phyloP scores from a whole-genome alignment of 2,113 vertebrate species.

The Pampusana beccarii region DNA sequence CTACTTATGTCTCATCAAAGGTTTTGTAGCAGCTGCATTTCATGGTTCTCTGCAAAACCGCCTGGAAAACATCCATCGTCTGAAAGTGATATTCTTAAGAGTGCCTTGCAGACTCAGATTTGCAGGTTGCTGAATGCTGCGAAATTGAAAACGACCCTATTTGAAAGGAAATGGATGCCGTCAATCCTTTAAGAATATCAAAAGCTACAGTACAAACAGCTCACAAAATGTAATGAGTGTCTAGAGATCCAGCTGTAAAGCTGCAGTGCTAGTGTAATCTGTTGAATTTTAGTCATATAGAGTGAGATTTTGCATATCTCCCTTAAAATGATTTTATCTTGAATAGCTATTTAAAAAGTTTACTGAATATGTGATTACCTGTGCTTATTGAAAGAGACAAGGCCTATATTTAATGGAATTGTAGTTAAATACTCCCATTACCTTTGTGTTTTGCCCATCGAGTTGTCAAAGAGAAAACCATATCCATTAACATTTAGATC shows the following conservation, averaged over 20 bases:
- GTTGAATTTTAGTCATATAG: conserved; percentile 37
- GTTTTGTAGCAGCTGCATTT: conserved; percentile 67
- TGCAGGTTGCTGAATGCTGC: conserved; percentile 69
- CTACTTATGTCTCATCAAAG: conserved; percentile 73
- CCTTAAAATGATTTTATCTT: conserved; percentile 22
- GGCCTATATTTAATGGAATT: not conserved
- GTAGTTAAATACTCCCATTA: not conserved
- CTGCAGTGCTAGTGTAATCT: conserved; percentile 25
- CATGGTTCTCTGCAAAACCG: conserved; percentile 65
- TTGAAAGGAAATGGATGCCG: conserved; percentile 71
- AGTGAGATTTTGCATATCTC: conserved; percentile 18
- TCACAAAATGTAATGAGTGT: conserved; percentile 65
- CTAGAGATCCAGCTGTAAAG: conserved; percentile 66
- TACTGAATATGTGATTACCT: not conserved
- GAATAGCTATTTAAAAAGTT: conserved; percentile 25
- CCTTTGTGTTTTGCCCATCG: not conserved
- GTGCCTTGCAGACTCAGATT: conserved; percentile 63
- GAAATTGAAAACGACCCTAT: conserved; percentile 71
- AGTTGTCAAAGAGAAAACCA: not conserved
- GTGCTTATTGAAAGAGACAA: conserved; percentile 15
- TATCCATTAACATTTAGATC: not conserved
- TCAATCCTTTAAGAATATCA: conserved; percentile 73
- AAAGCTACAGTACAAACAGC: conserved; percentile 67
- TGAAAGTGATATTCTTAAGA: conserved; percentile 66
- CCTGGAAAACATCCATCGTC: conserved; percentile 63